These are phyloP conservation scores for Discoglossus pictus DNA, from an alignment of 2,797 vertebrate genomes.

Conservation along the genomic window DNA sequence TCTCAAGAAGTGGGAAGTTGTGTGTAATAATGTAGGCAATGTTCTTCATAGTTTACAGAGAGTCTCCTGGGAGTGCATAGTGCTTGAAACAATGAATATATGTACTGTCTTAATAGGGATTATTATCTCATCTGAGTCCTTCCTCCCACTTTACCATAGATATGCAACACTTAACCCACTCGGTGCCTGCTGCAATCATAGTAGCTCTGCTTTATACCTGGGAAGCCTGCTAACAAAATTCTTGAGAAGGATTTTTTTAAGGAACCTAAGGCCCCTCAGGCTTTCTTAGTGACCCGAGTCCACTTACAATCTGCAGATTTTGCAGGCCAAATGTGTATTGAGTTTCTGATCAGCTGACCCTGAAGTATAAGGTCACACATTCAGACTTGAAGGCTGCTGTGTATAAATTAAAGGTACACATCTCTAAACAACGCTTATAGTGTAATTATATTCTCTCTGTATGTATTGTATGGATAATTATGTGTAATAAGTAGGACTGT, in stretches of 20 bases:
- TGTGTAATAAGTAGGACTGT: constrained; percentile 13
- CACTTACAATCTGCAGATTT: constrained; percentile 10
- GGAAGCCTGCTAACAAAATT: neutral
- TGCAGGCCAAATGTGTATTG: constrained; percentile 8
- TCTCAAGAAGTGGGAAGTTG: no score
- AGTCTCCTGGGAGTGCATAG: no score
- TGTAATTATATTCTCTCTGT: neutral
- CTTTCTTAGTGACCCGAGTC: neutral
- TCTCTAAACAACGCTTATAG: neutral
- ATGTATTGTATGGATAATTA: constrained; percentile 13
- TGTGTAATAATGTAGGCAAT: no score
- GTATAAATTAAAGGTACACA: constrained; percentile 3
- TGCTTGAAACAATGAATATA: no score
- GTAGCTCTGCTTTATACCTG: neutral
- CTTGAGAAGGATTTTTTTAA: neutral
- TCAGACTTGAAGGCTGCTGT: neutral
- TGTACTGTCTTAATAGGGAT: no score
- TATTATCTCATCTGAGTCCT: no score
- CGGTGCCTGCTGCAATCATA: no score
- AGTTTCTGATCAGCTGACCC: constrained; percentile 24
- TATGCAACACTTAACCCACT: no score
- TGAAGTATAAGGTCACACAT: constrained; percentile 1
- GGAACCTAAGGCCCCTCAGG: neutral
- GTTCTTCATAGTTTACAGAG: no score
- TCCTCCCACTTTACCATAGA: no score